These are phyloP conservation scores for Pipistrellus kuhlii DNA, from an alignment of 2,797 vertebrate genomes.

Conservation along the genomic window DNA sequence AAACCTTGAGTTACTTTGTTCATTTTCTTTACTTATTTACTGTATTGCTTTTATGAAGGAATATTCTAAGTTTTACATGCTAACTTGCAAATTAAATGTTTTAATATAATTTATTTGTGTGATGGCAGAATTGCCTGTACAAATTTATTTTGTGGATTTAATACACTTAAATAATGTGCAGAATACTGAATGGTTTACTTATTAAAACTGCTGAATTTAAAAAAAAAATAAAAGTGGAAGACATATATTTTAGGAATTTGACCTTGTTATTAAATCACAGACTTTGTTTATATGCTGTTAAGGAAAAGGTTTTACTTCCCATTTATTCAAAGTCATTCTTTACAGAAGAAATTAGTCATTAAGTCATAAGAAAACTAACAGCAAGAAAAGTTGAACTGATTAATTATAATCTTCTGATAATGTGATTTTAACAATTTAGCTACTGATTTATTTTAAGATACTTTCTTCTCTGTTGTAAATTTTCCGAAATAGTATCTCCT, in stretches of 20 bases:
- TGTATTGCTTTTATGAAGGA: conserved; percentile 39
- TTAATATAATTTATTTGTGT: conserved; percentile 39
- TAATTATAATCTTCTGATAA: conserved; percentile 85
- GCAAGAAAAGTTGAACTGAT: conserved; percentile 87
- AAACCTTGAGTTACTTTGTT: conserved; percentile 34
- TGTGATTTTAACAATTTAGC: conserved; percentile 82
- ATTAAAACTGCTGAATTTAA: conserved; percentile 78
- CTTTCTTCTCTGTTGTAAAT: conserved; percentile 70
- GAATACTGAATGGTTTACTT: conserved; percentile 77
- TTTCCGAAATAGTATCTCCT: conserved; percentile 64
- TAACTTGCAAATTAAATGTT: conserved; percentile 58
- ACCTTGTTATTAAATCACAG: conserved; percentile 86
- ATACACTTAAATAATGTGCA: conserved; percentile 59
- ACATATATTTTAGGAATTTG: conserved; percentile 87
- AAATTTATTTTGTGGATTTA: conserved; percentile 67
- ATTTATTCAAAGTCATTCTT: conserved; percentile 87
- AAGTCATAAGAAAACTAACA: conserved; percentile 96
- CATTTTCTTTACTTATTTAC: conserved; percentile 53
- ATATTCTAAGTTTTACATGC: conserved; percentile 31
- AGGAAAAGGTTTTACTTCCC: conserved; percentile 86
- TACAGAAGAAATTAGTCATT: conserved; percentile 90
- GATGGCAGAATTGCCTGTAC: neutral
- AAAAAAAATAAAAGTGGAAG: conserved; percentile 81
- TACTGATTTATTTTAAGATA: conserved; percentile 84
- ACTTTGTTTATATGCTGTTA: conserved; percentile 86